phyloP scores from a whole-genome alignment of 2,797 vertebrate genomes.

The Peromyscus attwateri region DNA sequence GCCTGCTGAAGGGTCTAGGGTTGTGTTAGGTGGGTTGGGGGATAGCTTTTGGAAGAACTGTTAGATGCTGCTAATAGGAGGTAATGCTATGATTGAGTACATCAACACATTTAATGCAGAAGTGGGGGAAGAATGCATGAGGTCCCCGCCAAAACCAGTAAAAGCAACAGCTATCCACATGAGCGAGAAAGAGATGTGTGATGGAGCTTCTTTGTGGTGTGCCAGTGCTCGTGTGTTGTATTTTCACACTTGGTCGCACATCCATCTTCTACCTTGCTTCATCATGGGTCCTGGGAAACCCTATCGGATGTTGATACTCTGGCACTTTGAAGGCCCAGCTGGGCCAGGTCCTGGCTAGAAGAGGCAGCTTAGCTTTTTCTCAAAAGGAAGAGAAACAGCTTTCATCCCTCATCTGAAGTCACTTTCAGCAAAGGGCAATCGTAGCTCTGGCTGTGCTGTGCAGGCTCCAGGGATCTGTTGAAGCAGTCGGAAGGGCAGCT shows the following conservation, averaged over 20 bases:
- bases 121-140: rapidly evolving
- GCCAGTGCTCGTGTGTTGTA: background rate
- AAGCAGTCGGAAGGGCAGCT: background rate
- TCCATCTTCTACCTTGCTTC: background rate
- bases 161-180: background rate
- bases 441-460: background rate
- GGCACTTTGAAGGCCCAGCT: background rate
- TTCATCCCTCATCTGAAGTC: background rate
- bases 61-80: background rate
- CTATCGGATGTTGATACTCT: background rate
- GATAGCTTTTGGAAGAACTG: background rate
- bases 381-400: background rate
- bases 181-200: background rate
- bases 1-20: background rate
- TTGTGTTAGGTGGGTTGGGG: background rate
- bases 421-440: background rate
- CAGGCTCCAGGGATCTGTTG: background rate
- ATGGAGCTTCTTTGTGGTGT: background rate
- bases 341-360: background rate
- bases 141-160: background rate
- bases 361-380: background rate
- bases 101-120: background rate
- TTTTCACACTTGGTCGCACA: rapidly evolving
- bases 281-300: background rate
- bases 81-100: background rate